Evolutionary conservation across 2,797 vertebrate genomes (phyloP), one percentile per base, ranked within the genome.

Genomic region (Chiroxiphia lanceolata): DNA sequence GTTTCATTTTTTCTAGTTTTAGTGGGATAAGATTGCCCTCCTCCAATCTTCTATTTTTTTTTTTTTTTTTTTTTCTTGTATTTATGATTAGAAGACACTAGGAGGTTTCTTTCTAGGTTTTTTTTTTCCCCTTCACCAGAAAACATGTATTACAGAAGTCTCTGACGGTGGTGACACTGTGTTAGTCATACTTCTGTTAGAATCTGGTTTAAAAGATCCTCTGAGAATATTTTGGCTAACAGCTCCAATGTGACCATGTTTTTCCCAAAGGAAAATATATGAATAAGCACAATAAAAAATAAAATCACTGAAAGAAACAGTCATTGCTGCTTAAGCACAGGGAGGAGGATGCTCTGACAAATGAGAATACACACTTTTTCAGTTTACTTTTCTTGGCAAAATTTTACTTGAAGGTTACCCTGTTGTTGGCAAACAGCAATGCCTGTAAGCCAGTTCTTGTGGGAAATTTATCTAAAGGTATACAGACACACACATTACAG

Each of bases 51-150:
- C 77, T 56, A 38, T 82, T 14, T 6, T 19, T 3, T 60, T 50
- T 50, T 79, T 63, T 65, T 3, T 60, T 50, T 50, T 79, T 63
- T 65, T 50, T 51, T 79, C 56, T 13, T 65, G 4, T 36, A 69
- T 57, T 53, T 53, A 22, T 27, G 12, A 75, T 48, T 75, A 48
- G 27, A 65, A 82, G 13, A 88, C 34, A 36, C 15, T 70, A 65
- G 29, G 8, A 3, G 4, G 2, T 1, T 31, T 64, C 42, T 78
- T 76, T n/a, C 5, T 15, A 14, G 14, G 13, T 40, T 2, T 1
- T 31, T 1, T 31, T 64, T 42, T 81, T 76, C n/a, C 5, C 0
- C 29, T 77, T 85, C 4, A 4, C 22, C 10, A 45, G 36, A 72
- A 95, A 87, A 34, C 3, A 59, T 7, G 2, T 60, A 50, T 68